Evolutionary conservation across 2,113 vertebrate species (phyloP), one percentile per base, ranked within the genome.

Genomic region (Daboia siamensis): DNA sequence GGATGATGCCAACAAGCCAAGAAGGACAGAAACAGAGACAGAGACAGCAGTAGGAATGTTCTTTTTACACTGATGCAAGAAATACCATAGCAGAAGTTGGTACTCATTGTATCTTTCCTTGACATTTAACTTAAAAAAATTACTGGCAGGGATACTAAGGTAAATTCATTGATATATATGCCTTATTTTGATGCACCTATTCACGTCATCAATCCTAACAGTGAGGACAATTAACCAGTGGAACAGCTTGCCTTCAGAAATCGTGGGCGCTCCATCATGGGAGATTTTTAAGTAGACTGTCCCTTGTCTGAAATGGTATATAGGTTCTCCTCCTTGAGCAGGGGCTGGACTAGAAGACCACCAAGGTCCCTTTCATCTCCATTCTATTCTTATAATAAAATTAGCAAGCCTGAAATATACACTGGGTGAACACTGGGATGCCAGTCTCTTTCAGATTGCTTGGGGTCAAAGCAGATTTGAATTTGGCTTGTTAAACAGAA

Each of bases 301-400:
- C 48, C 9, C 48, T 51, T 51, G 1, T 51, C 85, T 51, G 48
- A 51, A 51, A 51, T 51, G 8, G 8, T 51, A 51, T 51, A 51
- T 51, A 51, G 1, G 48, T 51, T 51, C 1, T 51, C 8, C 48
- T 51, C 8, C 48, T 51, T 51, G 48, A 51, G 48, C 48, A 51
- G 48, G 48, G 48, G 48, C 48, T 51, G 48, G 48, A 9, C 48
- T 51, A 51, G 8, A 51, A 51, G 48, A 51, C 48, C 48, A 51
- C 8, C 48, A 51, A 51, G 48, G 9, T 51, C 48, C 48, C 48
- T 51, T 51, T 1, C 48, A 51, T 8, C 48, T 51, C 48, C 9
- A 51, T 51, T 51, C 48, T 52, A 55, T 54, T 87, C 15, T 95
- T 94, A 95, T 92, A 95, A 59, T 10, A 11, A 74, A 85, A 86